These are phyloP conservation scores for Zapus hudsonius DNA, from an alignment of 2,113 vertebrate genomes.

Conservation along the genomic window DNA sequence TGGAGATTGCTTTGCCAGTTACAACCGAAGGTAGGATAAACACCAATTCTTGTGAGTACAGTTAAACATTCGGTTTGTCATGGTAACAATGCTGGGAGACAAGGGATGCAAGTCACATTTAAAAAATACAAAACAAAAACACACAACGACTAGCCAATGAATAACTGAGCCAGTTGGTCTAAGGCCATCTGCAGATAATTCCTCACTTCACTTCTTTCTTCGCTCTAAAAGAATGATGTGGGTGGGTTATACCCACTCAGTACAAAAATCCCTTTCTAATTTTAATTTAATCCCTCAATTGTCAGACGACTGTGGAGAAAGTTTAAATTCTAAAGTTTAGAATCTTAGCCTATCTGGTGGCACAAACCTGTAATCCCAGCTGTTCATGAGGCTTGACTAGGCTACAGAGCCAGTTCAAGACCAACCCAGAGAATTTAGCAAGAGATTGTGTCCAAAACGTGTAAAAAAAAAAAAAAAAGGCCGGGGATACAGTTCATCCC, in stretches of 20 bases:
- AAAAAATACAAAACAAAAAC: background rate
- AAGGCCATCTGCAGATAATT: background rate
- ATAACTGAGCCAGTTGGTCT: background rate
- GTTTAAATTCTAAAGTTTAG: conserved; percentile 27
- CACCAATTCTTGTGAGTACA: conserved; percentile 68
- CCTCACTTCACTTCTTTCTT: background rate
- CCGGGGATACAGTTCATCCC: background rate
- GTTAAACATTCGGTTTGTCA: conserved; percentile 56
- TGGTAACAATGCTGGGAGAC: background rate
- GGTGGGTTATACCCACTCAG: background rate
- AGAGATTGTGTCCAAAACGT: background rate
- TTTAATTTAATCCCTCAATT: conserved; percentile 50
- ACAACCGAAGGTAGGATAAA: conserved; percentile 96
- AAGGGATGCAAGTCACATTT: background rate
- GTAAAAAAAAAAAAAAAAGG: background rate
- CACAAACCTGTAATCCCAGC: background rate
- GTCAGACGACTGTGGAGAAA: background rate
- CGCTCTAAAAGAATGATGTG: background rate
- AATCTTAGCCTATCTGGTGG: background rate
- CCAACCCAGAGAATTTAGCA: background rate
- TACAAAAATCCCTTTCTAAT: conserved; percentile 20
- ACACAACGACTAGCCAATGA: background rate
- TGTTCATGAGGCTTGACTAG: background rate
- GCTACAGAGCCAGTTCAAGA: background rate
- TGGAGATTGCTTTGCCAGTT: conserved; percentile 98